Conservation (phyloP, 1,140 invertebrate species). For the Bombus waltoni region DNA sequence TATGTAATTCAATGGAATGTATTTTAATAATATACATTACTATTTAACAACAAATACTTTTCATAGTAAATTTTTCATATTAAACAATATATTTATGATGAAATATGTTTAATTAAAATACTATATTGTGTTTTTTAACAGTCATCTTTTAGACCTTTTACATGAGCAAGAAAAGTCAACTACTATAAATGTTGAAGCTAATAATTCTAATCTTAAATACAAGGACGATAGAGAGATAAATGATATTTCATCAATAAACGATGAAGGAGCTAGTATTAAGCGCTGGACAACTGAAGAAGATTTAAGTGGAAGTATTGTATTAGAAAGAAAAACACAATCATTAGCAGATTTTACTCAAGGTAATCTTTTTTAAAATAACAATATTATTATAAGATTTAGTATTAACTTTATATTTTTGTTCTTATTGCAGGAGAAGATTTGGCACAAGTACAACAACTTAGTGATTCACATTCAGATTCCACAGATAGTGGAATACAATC, state of each 20-base stretch:
- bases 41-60: not conserved
- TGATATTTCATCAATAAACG: slow-evolving; percentile 44
- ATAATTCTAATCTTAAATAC: slow-evolving; percentile 61
- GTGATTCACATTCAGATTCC: slow-evolving; percentile 81
- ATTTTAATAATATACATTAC: not conserved
- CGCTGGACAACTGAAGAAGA: slow-evolving; percentile 82
- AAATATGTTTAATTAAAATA: not conserved
- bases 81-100: not conserved
- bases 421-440: slow-evolving; percentile 73
- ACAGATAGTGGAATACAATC: slow-evolving; percentile 82
- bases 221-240: slow-evolving; percentile 72
- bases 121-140: slow-evolving; percentile 51
- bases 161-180: slow-evolving; percentile 87
- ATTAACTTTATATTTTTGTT: slow-evolving; percentile 10
- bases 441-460: slow-evolving; percentile 75
- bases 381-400: not conserved
- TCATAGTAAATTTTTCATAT: not conserved
- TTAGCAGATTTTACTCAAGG: slow-evolving; percentile 79
- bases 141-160: slow-evolving; percentile 87
- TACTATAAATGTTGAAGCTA: slow-evolving; percentile 51
- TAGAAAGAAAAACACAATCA: slow-evolving; percentile 79
- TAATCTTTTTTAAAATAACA: slow-evolving; percentile 34
- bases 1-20: not conserved
- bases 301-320: slow-evolving; percentile 74
- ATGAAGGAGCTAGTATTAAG: slow-evolving; percentile 70